Percentiles rank a stretch among this genome's conserved stretches.
Conservation (phyloP, 2,797 vertebrate species). For the Tragopan temminckii region DNA sequence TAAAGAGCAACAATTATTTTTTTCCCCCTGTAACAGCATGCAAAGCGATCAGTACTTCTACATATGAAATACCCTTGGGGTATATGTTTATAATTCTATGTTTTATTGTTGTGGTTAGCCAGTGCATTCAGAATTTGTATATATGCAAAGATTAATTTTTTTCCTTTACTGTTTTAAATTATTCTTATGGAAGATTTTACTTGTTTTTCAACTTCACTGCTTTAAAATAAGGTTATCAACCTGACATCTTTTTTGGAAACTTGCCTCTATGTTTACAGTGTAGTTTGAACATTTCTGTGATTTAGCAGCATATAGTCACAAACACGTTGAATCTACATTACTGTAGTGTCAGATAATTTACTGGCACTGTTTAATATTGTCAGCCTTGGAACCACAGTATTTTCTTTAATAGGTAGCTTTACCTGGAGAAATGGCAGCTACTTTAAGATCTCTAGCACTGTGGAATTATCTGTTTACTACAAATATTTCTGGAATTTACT, state of each 20-base stretch:
- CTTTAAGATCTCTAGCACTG: neutral
- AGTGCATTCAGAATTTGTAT: neutral
- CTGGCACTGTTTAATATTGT: neutral
- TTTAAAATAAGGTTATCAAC: neutral
- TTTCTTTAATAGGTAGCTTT: neutral
- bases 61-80: neutral
- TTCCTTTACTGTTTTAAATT: neutral
- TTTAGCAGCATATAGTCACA: neutral
- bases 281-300: neutral
- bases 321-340: neutral
- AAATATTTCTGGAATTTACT: constrained; percentile 16
- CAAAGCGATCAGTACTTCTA: neutral
- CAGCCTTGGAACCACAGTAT: neutral
- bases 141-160: neutral
- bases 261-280: neutral
- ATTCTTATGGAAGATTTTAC: neutral
- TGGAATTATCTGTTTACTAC: neutral
- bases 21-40: too few relatives aligned
- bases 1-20: neutral
- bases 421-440: neutral
- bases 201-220: neutral
- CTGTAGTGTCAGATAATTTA: neutral
- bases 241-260: neutral
- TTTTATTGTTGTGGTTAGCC: neutral
- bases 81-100: neutral